Percentiles rank a stretch among this genome's conserved stretches.
Evolutionary conservation across 2,113 vertebrate species (phyloP).

Genomic region (Ictidomys tridecemlineatus): DNA sequence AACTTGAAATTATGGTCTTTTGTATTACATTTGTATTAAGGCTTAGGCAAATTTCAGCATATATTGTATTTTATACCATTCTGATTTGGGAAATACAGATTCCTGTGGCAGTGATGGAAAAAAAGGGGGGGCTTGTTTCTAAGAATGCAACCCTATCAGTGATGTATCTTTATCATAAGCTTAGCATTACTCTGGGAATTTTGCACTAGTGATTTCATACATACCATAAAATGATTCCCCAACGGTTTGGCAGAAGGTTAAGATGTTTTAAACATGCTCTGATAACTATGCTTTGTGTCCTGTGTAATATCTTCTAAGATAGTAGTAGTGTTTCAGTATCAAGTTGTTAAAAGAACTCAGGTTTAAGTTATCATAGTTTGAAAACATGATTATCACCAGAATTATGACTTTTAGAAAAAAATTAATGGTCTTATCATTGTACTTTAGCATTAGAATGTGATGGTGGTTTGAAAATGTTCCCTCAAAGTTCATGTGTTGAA

Average conservation of each 20-base stretch:
- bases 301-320: fast-evolving
- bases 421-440: fast-evolving
- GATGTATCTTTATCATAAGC: constrained; percentile 64
- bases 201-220: constrained; percentile 8
- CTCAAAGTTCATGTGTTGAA: background rate
- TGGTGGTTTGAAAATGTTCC: background rate
- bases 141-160: constrained; percentile 45
- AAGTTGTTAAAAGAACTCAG: background rate
- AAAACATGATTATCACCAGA: background rate
- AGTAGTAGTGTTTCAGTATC: background rate
- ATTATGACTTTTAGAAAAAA: background rate
- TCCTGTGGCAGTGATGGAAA: background rate
- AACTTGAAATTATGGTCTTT: background rate
- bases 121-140: constrained; percentile 1
- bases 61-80: background rate
- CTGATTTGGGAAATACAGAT: background rate
- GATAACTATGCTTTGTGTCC: background rate
- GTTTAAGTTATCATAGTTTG: background rate
- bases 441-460: background rate
- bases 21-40: background rate
- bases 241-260: background rate
- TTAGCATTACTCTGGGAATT: background rate
- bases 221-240: constrained; percentile 66
- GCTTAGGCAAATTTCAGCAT: background rate
- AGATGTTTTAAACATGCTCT: background rate